Percentiles rank a stretch among this genome's conserved stretches.
Conservation (phyloP, 2,113 vertebrate species). For the Craseonycteris thonglongyai region DNA sequence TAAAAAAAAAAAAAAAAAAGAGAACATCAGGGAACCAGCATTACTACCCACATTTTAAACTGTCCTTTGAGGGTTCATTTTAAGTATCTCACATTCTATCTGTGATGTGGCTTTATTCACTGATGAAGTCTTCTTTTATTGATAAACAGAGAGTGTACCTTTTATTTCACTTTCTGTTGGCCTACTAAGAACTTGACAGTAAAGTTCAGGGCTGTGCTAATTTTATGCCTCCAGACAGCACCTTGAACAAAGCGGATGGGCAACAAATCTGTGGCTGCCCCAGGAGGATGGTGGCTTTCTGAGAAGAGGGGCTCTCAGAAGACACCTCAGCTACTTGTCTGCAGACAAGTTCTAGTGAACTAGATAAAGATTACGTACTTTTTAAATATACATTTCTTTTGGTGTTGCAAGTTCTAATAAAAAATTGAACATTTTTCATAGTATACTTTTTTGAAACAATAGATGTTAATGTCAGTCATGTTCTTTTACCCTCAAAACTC, state of each 20-base stretch:
- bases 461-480: neutral
- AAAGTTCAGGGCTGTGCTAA: neutral
- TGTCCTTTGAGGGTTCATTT: neutral
- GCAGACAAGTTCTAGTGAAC: neutral
- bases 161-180: neutral
- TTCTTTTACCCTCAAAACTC: neutral
- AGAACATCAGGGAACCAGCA: neutral
- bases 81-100: neutral
- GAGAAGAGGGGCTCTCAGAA: neutral
- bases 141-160: neutral
- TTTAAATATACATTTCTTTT: neutral
- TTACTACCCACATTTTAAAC: neutral
- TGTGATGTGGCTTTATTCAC: neutral
- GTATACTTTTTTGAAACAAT: slow-evolving; percentile 1
- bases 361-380: neutral
- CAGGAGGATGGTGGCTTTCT: neutral
- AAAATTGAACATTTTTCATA: slow-evolving; percentile 5
- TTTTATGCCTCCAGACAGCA: neutral
- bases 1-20: no score
- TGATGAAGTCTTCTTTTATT: neutral
- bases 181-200: neutral
- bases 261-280: neutral
- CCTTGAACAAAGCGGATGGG: neutral
- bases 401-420: neutral
- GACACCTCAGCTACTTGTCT: neutral